Percentiles rank a stretch among this genome's conserved stretches.
Conservation (phyloP, 2,797 vertebrate species). For the Nyctibius grandis region DNA sequence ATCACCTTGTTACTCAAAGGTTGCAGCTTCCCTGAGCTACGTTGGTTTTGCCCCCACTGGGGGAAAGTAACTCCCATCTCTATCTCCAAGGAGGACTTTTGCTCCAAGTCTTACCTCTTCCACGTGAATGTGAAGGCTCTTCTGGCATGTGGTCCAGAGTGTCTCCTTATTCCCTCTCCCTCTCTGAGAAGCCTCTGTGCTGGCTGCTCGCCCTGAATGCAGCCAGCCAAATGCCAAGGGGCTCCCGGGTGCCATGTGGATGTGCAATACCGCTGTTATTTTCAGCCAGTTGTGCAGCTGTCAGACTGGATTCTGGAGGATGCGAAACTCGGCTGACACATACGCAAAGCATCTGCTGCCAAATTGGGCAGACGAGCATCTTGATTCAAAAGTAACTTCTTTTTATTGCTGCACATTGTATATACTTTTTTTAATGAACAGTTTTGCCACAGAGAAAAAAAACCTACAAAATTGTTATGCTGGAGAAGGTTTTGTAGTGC, state of each 20-base stretch:
- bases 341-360: not conserved
- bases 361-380: not conserved
- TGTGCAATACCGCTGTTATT: not conserved
- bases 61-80: not conserved
- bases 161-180: not conserved
- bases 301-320: not conserved
- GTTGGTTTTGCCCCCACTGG: rapidly evolving
- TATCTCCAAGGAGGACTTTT: not conserved
- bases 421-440: not conserved
- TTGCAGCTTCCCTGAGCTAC: not conserved
- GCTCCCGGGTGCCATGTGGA: not conserved
- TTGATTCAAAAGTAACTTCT: not conserved
- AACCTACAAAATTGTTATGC: not conserved
- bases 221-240: not conserved
- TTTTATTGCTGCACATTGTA: not conserved
- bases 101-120: not conserved
- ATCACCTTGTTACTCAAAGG: not conserved
- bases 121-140: not conserved
- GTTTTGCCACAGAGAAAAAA: not conserved
- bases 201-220: not conserved
- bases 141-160: not conserved
- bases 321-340: not conserved
- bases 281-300: constrained; percentile 1
- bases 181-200: not conserved
- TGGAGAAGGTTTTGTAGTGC: not conserved